A percentile compares a stretch with the other conserved stretches of the same genome.
Conservation (phyloP, 2,888 invertebrate genomes). For the Orthosia gothica region DNA sequence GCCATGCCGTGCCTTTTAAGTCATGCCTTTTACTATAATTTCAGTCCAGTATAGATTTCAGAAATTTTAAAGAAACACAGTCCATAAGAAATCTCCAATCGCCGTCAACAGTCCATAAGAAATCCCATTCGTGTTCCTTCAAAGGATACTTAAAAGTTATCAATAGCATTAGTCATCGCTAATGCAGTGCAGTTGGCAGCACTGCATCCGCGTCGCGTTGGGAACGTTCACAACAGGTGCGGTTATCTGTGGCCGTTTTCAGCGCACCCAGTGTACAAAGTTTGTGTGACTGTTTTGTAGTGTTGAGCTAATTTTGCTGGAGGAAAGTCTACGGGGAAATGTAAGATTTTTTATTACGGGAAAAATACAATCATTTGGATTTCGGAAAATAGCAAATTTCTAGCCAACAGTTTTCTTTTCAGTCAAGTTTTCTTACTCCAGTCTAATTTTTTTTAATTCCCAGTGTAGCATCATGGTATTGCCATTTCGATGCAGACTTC, state of each 20-base stretch:
- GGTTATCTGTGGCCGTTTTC: slow-evolving; percentile 42
- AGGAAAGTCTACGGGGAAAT: neutral
- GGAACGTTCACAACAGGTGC: slow-evolving; percentile 46
- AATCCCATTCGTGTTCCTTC: neutral
- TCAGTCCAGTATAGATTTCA: neutral
- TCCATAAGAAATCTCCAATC: neutral
- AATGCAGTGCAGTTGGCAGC: slow-evolving; percentile 40
- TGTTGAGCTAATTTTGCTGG: slow-evolving; percentile 1
- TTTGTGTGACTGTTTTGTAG: neutral
- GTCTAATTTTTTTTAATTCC: neutral
- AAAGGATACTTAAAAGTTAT: slow-evolving; percentile 11
- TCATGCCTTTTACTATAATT: neutral
- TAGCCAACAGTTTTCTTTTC: neutral
- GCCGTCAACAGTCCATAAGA: neutral
- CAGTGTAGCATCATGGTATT: neutral
- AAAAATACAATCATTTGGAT: neutral
- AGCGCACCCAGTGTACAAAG: slow-evolving; percentile 10
- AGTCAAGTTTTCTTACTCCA: neutral
- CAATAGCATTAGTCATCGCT: slow-evolving; percentile 18
- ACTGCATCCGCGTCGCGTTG: slow-evolving; percentile 28
- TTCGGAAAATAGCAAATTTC: neutral
- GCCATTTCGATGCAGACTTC: neutral
- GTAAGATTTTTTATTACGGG: neutral
- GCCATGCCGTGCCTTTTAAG: no score
- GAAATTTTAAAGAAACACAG: neutral